Evolutionary conservation across 2,113 vertebrate species (phyloP).

Genomic region (Eupsittula cactorum): DNA sequence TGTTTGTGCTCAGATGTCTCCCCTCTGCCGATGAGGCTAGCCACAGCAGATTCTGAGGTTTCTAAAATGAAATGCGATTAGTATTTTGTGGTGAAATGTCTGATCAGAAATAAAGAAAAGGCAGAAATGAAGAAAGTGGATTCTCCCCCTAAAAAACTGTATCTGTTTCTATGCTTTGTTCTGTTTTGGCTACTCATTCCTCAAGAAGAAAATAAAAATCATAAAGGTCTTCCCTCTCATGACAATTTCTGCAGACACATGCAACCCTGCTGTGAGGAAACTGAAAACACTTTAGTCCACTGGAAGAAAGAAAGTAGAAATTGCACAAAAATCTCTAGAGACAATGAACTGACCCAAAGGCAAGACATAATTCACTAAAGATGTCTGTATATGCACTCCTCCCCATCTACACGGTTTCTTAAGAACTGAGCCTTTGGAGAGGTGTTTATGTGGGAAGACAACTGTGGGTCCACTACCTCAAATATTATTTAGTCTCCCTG

Average conservation of each 20-base stretch:
- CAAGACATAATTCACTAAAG: not conserved
- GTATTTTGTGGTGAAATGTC: conserved; percentile 21
- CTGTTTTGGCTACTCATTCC: not conserved
- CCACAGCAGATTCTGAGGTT: not conserved
- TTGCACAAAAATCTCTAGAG: not conserved
- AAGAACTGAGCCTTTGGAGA: not conserved
- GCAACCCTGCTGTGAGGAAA: not conserved
- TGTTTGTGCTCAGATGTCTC: not conserved
- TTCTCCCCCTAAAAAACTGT: not conserved
- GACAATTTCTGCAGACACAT: not conserved
- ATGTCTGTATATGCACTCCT: not conserved
- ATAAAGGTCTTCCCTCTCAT: not conserved
- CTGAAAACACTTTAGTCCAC: not conserved
- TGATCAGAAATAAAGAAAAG: conserved; percentile 31
- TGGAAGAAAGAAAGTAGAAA: not conserved
- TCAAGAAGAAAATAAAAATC: not conserved
- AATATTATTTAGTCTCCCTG: not conserved
- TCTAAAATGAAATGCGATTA: conserved; percentile 42
- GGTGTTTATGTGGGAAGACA: not conserved
- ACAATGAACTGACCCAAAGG: not conserved
- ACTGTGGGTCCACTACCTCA: not conserved
- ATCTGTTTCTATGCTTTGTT: not conserved
- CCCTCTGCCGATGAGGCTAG: not conserved
- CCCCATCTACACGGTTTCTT: not conserved
- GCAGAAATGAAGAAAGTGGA: not conserved